Base-by-base conservation (phyloP, 2,888 invertebrate genomes). In the Microdon myrmicae region DNA sequence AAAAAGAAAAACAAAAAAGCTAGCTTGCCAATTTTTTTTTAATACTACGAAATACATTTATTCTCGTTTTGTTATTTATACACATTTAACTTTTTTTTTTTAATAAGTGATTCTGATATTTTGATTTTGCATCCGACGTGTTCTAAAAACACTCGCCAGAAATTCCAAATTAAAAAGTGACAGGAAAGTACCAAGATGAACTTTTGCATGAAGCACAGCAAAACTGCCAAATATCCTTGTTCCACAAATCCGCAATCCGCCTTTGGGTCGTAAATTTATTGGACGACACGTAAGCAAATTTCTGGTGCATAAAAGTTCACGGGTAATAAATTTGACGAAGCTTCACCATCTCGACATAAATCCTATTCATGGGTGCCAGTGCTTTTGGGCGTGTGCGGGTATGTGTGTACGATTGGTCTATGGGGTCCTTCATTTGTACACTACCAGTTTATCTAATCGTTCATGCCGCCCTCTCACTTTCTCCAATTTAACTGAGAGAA, bases 301-400 rank as follows among this genome's bases (percentile, higher is more conserved):
- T 49, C 48, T 56, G 48, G 61, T 56, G 56, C 39, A 61, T 45
- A 56, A 61, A 61, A 56, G 61, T 61, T 61, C 61, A 56, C 61
- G 61, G 61, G 56, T 56, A 61, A 61, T 61, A 61, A 61, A 61
- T 61, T 61, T 61, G 61, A 61, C 44, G 53, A 35, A 47, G 49
- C 61, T 45, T 61, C 61, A 41, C 10, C 17, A 54, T 35, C 23
- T 14, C n/a, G n/a, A n/a, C n/a, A n/a, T n/a, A n/a, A n/a, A n/a
- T n/a, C n/a, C n/a, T n/a, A n/a, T n/a, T n/a, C n/a, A n/a, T 28
- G 31, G 14, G 23, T 17, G 26, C 9, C n/a, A n/a, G 17, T 32
- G 19, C 16, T 22, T 17, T n/a, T n/a, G n/a, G n/a, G n/a, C 19
- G 12, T 13, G 13, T n/a, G 22, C n/a, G 12, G 13, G 10, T 25